A percentile compares a stretch with the other conserved stretches of the same genome.
Evolutionary conservation across 2,888 invertebrate species (phyloP).

Genomic region (Tinea pellionella): DNA sequence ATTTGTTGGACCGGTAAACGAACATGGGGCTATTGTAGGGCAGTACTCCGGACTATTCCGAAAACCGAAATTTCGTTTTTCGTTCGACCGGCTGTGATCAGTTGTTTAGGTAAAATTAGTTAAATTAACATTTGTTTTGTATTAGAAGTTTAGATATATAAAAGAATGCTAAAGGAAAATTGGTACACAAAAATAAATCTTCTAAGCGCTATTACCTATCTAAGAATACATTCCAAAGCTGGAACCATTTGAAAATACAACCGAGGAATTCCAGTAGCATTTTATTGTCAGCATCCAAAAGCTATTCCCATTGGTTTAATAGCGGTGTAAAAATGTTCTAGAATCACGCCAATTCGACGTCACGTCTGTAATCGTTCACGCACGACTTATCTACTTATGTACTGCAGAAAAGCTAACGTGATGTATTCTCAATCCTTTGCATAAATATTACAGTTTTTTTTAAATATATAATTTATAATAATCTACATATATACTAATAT

Average conservation of each 20-base stretch:
- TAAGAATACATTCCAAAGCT: constrained; percentile 36
- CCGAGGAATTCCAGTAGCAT: constrained; percentile 31
- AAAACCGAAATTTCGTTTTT: too few species aligned
- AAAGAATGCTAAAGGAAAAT: not conserved
- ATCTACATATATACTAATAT: not conserved
- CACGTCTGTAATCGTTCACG: constrained; percentile 13
- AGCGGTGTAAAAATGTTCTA: constrained; percentile 2
- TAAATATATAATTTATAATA: too few species aligned
- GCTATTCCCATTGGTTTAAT: not conserved
- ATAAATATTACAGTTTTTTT: not conserved
- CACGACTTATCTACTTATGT: constrained; percentile 1
- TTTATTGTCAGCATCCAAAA: constrained; percentile 9
- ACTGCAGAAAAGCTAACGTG: not conserved
- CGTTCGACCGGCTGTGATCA: too few species aligned
- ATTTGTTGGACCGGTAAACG: too few species aligned
- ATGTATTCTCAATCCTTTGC: not conserved
- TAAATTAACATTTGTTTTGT: too few species aligned
- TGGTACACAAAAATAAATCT: constrained; percentile 8
- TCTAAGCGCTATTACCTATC: constrained; percentile 4
- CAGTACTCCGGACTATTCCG: too few species aligned
- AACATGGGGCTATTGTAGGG: too few species aligned
- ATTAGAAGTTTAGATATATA: too few species aligned
- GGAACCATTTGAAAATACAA: constrained; percentile 38
- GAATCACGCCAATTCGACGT: constrained; percentile 1
- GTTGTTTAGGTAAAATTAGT: too few species aligned